Percentiles rank a stretch among this genome's conserved stretches.
Conservation (phyloP, 2,113 vertebrate genomes). For the Rousettus leschenaultii region DNA sequence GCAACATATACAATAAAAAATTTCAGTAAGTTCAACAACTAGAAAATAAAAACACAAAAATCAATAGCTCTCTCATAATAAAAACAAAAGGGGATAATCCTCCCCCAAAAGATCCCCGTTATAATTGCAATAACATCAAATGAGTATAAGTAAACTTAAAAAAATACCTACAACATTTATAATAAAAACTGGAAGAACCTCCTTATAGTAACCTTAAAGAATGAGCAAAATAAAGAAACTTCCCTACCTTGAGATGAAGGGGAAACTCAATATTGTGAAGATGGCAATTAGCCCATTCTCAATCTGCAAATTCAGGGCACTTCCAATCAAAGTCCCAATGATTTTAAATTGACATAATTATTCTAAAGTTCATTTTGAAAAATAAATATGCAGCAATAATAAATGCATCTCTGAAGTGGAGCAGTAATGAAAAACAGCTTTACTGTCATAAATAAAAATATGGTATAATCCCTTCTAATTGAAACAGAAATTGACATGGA, state of each 20-base stretch:
- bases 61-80: not conserved
- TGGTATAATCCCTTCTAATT: not conserved
- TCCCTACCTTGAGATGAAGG: not conserved
- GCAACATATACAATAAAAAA: not conserved
- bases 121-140: not conserved
- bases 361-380: constrained; percentile 1
- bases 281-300: not conserved
- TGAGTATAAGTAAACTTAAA: not conserved
- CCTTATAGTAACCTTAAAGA: not conserved
- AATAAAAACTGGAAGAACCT: not conserved
- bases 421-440: not conserved
- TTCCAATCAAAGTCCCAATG: not conserved
- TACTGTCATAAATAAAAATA: not conserved
- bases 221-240: not conserved
- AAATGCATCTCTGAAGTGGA: not conserved
- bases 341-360: not conserved
- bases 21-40: not conserved
- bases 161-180: not conserved
- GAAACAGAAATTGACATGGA: not conserved
- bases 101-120: not conserved
- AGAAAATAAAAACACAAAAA: not conserved
- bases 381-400: not conserved
- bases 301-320: not conserved
- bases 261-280: not conserved
- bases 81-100: not conserved